Conservation (phyloP, 2,797 vertebrate species). For the Anabacerthia variegaticeps region DNA sequence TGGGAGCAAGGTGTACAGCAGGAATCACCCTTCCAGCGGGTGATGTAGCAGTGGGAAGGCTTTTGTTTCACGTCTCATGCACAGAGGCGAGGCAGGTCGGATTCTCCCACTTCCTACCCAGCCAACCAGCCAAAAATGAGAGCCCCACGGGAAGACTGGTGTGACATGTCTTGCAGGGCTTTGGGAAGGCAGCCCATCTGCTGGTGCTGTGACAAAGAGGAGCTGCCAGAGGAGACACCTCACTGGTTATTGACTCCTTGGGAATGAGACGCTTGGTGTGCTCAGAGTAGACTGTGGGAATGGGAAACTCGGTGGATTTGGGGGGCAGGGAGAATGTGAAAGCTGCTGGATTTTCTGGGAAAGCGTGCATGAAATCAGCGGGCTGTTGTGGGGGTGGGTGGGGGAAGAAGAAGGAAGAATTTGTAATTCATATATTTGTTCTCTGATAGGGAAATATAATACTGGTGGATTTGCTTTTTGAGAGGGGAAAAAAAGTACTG, state of each 20-base stretch:
- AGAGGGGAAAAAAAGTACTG: not conserved
- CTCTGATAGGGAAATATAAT: conserved; percentile 50
- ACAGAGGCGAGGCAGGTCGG: not conserved
- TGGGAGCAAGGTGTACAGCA: not conserved
- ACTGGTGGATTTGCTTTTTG: conserved; percentile 46
- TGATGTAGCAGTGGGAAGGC: not conserved
- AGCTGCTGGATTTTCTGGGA: conserved; percentile 54
- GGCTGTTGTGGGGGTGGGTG: not conserved
- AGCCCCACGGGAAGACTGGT: not conserved
- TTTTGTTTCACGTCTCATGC: not conserved
- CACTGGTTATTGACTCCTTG: not conserved
- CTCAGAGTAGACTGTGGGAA: conserved; percentile 26
- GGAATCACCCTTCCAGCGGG: not conserved
- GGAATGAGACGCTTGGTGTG: not conserved
- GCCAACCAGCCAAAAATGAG: not conserved
- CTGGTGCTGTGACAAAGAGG: not conserved
- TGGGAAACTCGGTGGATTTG: conserved; percentile 20
- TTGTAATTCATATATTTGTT: conserved; percentile 37
- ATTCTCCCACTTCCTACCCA: not conserved
- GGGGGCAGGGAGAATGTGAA: conserved; percentile 59
- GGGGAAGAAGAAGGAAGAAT: not conserved
- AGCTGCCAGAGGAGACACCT: not conserved
- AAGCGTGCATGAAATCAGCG: conserved; percentile 48
- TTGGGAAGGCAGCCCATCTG: not conserved
- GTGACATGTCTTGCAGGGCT: not conserved